Evolutionary conservation across 1,140 invertebrate genomes (phyloP).

Genomic region (Ips nitidus): DNA sequence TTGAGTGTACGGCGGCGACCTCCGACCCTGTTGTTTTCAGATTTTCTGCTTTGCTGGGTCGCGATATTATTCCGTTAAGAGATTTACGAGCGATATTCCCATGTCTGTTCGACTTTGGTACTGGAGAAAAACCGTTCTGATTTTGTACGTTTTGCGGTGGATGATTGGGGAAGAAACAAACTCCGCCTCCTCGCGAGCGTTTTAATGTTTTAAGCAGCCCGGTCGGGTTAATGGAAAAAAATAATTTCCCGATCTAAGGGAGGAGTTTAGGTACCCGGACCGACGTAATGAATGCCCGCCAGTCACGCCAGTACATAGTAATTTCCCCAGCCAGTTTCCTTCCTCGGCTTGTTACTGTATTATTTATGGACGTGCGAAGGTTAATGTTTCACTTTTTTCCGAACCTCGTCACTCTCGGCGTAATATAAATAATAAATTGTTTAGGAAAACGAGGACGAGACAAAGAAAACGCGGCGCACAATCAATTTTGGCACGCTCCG

Average conservation of each 20-base stretch:
- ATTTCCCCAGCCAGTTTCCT: conserved; percentile 1
- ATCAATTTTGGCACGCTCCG: conserved; percentile 3
- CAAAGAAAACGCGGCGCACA: not conserved
- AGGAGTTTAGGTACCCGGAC: conserved; percentile 6
- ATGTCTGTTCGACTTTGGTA: too few relatives aligned
- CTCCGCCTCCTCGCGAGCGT: too few relatives aligned
- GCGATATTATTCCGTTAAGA: conserved; percentile 23
- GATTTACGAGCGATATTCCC: conserved; percentile 19
- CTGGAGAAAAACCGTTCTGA: too few relatives aligned
- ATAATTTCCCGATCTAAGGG: conserved; percentile 2
- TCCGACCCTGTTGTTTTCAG: conserved; percentile 23
- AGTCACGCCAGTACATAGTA: conserved; percentile 8
- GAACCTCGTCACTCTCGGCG: too few relatives aligned
- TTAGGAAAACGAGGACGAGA: not conserved
- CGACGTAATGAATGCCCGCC: conserved; percentile 4
- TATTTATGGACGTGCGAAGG: not conserved
- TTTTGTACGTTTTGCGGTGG: too few relatives aligned
- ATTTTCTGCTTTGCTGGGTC: conserved; percentile 27
- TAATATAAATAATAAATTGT: not conserved
- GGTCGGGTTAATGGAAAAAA: not conserved
- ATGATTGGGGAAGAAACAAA: too few relatives aligned
- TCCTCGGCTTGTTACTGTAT: not conserved
- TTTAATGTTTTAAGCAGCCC: not conserved
- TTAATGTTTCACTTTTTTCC: not conserved
- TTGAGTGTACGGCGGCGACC: conserved; percentile 9